A percentile compares a stretch with the other conserved stretches of the same genome.
These are phyloP conservation scores for Acrocephalus scirpaceus DNA, from an alignment of 2,797 vertebrate genomes.

Conservation along the genomic window DNA sequence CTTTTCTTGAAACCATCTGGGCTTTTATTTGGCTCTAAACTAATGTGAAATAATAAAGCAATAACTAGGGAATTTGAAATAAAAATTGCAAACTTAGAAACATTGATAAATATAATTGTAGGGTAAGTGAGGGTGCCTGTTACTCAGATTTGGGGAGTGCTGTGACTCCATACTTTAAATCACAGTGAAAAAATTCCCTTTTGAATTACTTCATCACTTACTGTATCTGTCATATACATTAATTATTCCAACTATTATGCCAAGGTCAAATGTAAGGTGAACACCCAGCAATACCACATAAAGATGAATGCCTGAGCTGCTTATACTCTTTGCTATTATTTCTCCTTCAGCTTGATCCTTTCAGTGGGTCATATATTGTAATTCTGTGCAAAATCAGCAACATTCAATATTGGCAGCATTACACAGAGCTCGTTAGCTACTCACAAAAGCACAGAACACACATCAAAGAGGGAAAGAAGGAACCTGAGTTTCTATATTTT, in stretches of 20 bases:
- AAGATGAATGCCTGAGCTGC: slow-evolving; percentile 9
- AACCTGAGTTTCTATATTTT: slow-evolving; percentile 31
- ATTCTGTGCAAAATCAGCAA: slow-evolving; percentile 56
- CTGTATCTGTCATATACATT: not conserved
- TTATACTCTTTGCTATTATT: slow-evolving; percentile 20
- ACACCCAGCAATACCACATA: not conserved
- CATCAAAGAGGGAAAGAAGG: slow-evolving; percentile 50
- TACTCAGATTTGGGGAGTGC: not conserved
- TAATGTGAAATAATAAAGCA: not conserved
- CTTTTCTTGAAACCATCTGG: not conserved
- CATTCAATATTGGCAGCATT: slow-evolving; percentile 27
- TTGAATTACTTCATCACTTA: not conserved
- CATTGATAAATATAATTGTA: not conserved
- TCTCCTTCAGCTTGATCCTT: slow-evolving; percentile 13
- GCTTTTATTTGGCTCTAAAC: not conserved
- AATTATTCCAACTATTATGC: not conserved
- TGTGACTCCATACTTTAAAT: not conserved
- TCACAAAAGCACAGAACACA: slow-evolving; percentile 50
- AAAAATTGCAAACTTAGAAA: not conserved
- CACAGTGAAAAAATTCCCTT: not conserved
- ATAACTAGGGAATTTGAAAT: not conserved
- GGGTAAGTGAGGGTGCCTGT: not conserved
- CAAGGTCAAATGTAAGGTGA: slow-evolving; percentile 19
- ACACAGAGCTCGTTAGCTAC: slow-evolving; percentile 41
- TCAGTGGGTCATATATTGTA: not conserved